Evolutionary conservation across 2,113 vertebrate species (phyloP).

Genomic region (Accipiter cooperii): DNA sequence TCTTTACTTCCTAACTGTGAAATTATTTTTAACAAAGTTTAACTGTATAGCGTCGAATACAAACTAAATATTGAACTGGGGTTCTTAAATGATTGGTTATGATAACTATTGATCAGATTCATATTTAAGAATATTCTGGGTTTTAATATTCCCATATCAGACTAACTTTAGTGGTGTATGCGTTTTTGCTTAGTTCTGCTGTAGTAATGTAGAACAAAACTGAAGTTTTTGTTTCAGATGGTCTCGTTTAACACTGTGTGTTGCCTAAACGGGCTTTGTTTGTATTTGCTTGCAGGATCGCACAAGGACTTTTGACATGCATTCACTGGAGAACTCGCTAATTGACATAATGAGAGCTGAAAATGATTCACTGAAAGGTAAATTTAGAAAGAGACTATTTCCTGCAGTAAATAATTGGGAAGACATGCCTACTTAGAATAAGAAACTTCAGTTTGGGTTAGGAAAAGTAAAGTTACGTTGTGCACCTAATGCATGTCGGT

Average conservation of each 20-base stretch:
- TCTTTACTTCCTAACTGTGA: neutral
- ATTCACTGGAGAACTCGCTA: constrained; percentile 97
- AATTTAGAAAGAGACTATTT: constrained; percentile 54
- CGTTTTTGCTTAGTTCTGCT: neutral
- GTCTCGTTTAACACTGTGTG: neutral
- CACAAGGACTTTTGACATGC: constrained; percentile 96
- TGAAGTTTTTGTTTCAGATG: neutral
- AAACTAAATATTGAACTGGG: neutral
- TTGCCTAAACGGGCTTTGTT: constrained; percentile 54
- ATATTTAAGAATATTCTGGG: neutral
- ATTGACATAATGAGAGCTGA: constrained; percentile 99
- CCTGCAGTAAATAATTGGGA: constrained; percentile 31
- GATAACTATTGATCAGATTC: neutral
- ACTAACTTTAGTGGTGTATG: neutral
- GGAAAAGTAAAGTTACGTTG: neutral
- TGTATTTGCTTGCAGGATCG: constrained; percentile 86
- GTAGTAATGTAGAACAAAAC: neutral
- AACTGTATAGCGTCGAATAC: neutral
- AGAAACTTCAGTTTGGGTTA: neutral
- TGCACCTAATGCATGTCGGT: neutral
- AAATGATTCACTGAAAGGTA: constrained; percentile 99
- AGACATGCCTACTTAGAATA: neutral
- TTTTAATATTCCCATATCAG: neutral
- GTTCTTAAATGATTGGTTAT: neutral
- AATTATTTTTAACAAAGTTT: neutral